These are phyloP conservation scores for Autographa pulchrina DNA, from an alignment of 2,888 invertebrate genomes.

Conservation along the genomic window DNA sequence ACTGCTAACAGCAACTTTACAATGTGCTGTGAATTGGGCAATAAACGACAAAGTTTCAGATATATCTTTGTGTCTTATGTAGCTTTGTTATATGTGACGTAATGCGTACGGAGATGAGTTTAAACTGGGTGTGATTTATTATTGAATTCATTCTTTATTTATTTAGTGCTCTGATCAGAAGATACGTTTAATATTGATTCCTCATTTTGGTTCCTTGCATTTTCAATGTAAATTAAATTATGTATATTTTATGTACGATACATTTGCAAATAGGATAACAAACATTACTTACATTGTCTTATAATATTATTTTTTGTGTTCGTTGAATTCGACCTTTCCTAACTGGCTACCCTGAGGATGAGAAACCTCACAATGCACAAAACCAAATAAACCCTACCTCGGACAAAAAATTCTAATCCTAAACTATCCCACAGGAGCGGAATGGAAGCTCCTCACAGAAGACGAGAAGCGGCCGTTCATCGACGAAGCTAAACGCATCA, in stretches of 20 bases:
- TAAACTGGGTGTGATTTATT: not conserved
- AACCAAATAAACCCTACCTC: too few relatives aligned
- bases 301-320: too few relatives aligned
- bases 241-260: too few relatives aligned
- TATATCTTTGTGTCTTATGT: not conserved
- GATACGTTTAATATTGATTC: too few relatives aligned
- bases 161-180: too few relatives aligned
- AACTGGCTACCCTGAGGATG: too few relatives aligned
- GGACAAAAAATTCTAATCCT: not conserved
- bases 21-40: conserved; percentile 39
- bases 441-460: conserved; percentile 98
- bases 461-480: conserved; percentile 99
- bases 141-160: too few relatives aligned
- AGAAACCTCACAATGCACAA: not conserved
- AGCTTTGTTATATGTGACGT: not conserved
- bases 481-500: conserved; percentile 98
- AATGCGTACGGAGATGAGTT: not conserved
- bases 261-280: too few relatives aligned
- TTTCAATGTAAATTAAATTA: too few relatives aligned
- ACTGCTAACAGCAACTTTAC: conserved; percentile 35
- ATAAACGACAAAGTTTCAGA: conserved; percentile 40
- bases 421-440: conserved; percentile 91
- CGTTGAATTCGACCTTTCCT: too few relatives aligned
- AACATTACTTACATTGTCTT: too few relatives aligned
- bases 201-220: too few relatives aligned